Percentiles rank a stretch among this genome's conserved stretches.
phyloP scores from a whole-genome alignment of 2,888 invertebrate species.

The Cactoblastis cactorum region DNA sequence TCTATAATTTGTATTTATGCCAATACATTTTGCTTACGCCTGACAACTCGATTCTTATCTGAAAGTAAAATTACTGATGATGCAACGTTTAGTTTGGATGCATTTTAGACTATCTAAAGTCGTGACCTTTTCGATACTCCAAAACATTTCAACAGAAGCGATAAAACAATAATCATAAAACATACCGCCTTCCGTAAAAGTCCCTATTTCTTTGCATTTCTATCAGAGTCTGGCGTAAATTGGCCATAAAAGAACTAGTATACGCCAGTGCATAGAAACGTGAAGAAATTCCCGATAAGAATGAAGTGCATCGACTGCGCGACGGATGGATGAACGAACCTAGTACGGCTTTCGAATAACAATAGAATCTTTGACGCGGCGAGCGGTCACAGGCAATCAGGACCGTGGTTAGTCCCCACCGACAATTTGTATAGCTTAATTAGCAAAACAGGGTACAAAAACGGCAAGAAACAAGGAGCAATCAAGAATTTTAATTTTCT shows the following conservation, averaged over 20 bases:
- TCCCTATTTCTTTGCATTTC: slow-evolving; percentile 37
- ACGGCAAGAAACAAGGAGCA: slow-evolving; percentile 32
- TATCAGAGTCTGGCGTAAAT: slow-evolving; percentile 41
- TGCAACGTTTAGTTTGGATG: slow-evolving; percentile 28
- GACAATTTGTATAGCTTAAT: slow-evolving; percentile 62
- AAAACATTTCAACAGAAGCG: slow-evolving; percentile 10
- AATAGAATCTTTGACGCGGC: slow-evolving; percentile 39
- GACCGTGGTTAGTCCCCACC: slow-evolving; percentile 44
- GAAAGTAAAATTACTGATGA: slow-evolving; percentile 15
- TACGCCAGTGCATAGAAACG: slow-evolving; percentile 38
- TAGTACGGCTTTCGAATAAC: slow-evolving; percentile 52
- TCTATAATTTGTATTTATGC: slow-evolving; percentile 3
- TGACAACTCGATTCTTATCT: slow-evolving; percentile 2
- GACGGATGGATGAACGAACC: slow-evolving; percentile 57
- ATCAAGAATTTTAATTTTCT: slow-evolving; percentile 42
- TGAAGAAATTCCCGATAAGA: slow-evolving; percentile 47
- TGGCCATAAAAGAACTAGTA: slow-evolving; percentile 46
- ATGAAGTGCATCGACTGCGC: slow-evolving; percentile 49
- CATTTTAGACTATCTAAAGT: slow-evolving; percentile 29
- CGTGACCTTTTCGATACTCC: slow-evolving; percentile 1
- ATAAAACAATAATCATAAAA: slow-evolving; percentile 24
- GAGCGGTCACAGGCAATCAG: slow-evolving; percentile 55
- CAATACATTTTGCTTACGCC: not conserved
- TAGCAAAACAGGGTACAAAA: slow-evolving; percentile 39
- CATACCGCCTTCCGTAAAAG: slow-evolving; percentile 30